Evolutionary conservation across 2,113 vertebrate genomes (phyloP), one percentile per base, ranked within the genome.

Genomic region (Platycercus adscitus): DNA sequence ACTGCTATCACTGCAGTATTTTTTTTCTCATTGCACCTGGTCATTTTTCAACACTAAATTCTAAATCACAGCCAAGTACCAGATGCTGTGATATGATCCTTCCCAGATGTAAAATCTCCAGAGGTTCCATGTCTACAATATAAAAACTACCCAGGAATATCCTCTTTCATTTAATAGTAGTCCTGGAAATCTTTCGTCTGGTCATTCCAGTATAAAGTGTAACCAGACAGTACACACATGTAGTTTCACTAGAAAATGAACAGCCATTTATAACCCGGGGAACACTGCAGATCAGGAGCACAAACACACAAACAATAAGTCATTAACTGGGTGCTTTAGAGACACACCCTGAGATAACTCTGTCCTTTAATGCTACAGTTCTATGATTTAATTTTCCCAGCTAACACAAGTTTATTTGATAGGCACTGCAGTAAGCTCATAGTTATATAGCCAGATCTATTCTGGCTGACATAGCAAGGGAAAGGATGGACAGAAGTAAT

Each of bases 111-210:
- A 87, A 90, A 89, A 77, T 33, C 69, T 81, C 63, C 0, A 0
- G 68, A 91, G 66, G 33, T 77, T 92, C 49, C 55, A 52, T 53
- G 88, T 66, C 86, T 87, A 89, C 63, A 64, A 53, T 93, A 87
- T 56, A 87, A 95, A 92, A 91, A 73, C 89, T 91, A 91, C 43
- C 33, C 92, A 95, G 91, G 83, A 95, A 95, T 95, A 96, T 93
- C 91, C 58, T 76, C 69, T 95, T 96, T 94, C 92, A 89, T 95
- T 91, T 81, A 91, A 85, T 87, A 92, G 37, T 50, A 77, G 71
- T 56, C 77, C 87, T 95, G 70, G 66, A 94, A 96, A 85, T 82
- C 44, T 91, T 88, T 85, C 11, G 0, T 79, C 80, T 96, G 69
- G 56, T 92, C 81, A 68, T 96, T 96, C 37, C 78, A 47, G n/a